Evolutionary conservation across 2,888 invertebrate genomes (phyloP).

Genomic region (Eulithis testata): DNA sequence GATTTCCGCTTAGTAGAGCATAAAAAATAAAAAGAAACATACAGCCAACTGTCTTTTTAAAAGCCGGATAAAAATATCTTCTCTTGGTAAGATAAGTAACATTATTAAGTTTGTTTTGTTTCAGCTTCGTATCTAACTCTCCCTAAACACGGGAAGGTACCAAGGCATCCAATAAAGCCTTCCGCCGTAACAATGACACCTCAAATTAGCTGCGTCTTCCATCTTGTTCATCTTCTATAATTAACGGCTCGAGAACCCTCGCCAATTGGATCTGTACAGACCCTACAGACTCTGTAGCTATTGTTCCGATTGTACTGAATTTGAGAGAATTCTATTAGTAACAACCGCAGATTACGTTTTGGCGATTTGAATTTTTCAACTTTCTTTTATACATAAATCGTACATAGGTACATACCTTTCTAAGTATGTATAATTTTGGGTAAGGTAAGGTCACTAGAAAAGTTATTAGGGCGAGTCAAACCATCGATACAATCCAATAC

Average conservation of each 20-base stretch:
- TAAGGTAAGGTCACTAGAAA: no score
- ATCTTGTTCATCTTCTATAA: conserved; percentile 8
- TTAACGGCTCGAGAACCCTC: conserved; percentile 8
- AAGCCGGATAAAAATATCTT: no score
- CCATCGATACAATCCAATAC: no score
- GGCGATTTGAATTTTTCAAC: no score
- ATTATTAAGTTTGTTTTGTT: neutral
- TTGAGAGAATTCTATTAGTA: neutral
- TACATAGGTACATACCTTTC: no score
- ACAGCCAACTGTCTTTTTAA: neutral
- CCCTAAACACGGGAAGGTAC: neutral
- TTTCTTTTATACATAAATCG: no score
- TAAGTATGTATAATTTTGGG: no score
- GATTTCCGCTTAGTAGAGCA: no score
- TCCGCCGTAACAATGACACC: conserved; percentile 3
- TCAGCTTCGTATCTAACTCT: neutral
- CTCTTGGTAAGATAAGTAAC: no score
- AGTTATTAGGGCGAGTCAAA: no score
- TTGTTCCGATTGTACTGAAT: neutral
- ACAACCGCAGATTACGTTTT: no score
- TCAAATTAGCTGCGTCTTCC: conserved; percentile 8
- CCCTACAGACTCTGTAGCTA: neutral
- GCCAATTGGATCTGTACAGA: conserved; percentile 1
- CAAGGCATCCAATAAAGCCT: neutral
- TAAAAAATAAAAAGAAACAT: neutral